A percentile compares a stretch with the other conserved stretches of the same genome.
phyloP scores from a whole-genome alignment of 2,113 vertebrate species.

The Cnemophilus loriae region DNA sequence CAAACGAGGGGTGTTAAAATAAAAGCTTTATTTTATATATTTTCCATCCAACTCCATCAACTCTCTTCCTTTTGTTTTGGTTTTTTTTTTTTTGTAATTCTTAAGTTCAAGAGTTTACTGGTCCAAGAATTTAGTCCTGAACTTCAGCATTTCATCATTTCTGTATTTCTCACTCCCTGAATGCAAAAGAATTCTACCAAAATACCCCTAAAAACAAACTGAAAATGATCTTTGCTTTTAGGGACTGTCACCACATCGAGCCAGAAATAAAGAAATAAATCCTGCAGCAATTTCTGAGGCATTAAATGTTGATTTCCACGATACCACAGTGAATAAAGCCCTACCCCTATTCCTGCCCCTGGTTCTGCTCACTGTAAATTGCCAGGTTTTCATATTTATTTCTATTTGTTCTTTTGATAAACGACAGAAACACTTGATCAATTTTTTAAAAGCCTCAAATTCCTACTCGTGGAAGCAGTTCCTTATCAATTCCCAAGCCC shows the following conservation, averaged over 20 bases:
- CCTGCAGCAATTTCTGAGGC: background rate
- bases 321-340: background rate
- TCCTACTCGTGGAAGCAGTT: background rate
- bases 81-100: background rate
- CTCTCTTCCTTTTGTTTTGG: accelerated
- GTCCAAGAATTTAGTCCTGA: background rate
- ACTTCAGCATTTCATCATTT: background rate
- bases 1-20: background rate
- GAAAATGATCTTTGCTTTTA: background rate
- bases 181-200: background rate
- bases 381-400: background rate
- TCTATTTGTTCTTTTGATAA: background rate
- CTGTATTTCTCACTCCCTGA: background rate
- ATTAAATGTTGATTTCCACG: background rate
- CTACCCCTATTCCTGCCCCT: background rate
- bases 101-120: accelerated
- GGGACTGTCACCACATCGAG: background rate
- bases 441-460: background rate
- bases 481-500: background rate
- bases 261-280: background rate
- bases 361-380: background rate
- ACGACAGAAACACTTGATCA: background rate
- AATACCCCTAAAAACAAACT: background rate
- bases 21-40: background rate
- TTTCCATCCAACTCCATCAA: background rate